Evolutionary conservation across 2,113 vertebrate genomes (phyloP), one percentile per base, ranked within the genome.

Genomic region (Capreolus pygargus): DNA sequence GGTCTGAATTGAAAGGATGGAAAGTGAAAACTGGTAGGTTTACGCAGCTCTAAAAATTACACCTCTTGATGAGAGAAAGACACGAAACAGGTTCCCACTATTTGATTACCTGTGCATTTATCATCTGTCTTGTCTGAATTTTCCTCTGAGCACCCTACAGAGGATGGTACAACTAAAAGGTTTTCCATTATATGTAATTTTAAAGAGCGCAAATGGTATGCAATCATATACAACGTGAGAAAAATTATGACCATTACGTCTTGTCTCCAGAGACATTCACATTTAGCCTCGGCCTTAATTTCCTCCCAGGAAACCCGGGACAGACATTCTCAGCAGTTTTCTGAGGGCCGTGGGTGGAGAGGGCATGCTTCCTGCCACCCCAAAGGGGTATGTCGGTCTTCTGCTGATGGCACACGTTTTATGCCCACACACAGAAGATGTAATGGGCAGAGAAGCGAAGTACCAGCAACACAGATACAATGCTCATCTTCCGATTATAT

Each of bases 111-210:
- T 67, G 28, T 89, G 9, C 84, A 79, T 93, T 82, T 83, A 90
- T 93, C 57, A 54, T 84, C 60, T 17, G 13, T 76, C 82, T 91
- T 86, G 45, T 89, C 43, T 91, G 0, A 17, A 60, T 93, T 97
- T 89, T 93, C 47, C 89, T 89, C 61, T 3, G 27, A 95, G 13
- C 52, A 28, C 33, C n/a, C 39, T 76, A 64, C 12, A 79, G 74
- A 23, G 16, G 60, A 67, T 91, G 43, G 0, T 50, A 43, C 45
- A 79, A 84, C 36, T 96, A 36, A 96, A 98, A 89, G 19, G n/a
- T 86, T 98, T 98, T 94, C 43, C 58, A 96, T 96, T 95, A 91
- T 30, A 43, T 36, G 28, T 70, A 97, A 96, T 91, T 96, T 83
- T 88, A 97, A 98, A 93, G 4, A 54, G 70, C 94, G 13, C 60